A percentile compares a stretch with the other conserved stretches of the same genome.
Conservation (phyloP, 2,113 vertebrate species). For the Neogobius melanostomus region DNA sequence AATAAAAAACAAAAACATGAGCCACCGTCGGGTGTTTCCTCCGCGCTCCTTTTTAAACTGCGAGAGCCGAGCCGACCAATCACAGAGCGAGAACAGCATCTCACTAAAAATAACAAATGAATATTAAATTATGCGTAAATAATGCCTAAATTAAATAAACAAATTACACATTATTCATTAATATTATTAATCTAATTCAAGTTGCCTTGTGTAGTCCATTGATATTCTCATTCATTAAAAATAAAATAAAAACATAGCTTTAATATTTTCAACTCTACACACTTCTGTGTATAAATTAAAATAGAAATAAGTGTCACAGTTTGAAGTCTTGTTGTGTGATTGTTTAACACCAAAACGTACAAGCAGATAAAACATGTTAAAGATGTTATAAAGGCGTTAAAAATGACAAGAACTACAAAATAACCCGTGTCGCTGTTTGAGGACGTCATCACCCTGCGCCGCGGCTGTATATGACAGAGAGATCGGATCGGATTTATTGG, state of each 20-base stretch:
- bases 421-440: accelerated
- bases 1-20: background rate
- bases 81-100: background rate
- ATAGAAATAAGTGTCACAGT: no score
- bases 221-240: no score
- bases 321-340: no score
- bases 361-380: no score
- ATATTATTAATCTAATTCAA: background rate
- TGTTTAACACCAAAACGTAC: no score
- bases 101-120: background rate
- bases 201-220: no score
- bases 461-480: background rate
- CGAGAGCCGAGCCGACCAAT: constrained; percentile 31
- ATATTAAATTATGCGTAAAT: background rate
- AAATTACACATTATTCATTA: background rate
- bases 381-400: no score
- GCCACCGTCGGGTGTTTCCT: background rate
- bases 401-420: no score
- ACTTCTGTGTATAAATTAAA: no score
- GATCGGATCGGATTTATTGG: constrained; percentile 31
- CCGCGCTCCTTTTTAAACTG: constrained; percentile 54
- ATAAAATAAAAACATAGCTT: no score
- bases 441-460: constrained; percentile 40
- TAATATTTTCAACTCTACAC: no score
- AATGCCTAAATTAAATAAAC: background rate